Conservation (phyloP, 2,113 vertebrate species). For the Callionymus lyra region DNA sequence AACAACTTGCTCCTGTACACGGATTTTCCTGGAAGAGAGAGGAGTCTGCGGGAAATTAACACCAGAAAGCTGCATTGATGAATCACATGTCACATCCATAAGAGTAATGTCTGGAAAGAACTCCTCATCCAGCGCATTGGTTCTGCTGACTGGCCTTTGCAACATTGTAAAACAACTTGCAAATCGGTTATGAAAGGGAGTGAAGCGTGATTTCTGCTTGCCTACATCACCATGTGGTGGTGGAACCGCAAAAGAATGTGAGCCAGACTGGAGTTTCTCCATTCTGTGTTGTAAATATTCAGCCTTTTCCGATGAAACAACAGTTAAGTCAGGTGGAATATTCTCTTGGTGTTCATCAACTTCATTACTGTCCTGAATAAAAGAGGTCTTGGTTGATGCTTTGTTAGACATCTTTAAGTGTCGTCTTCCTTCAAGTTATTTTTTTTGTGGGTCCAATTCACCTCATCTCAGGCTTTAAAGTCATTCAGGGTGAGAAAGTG, state of each 20-base stretch:
- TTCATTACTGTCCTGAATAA: conserved; percentile 6
- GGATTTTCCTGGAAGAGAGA: neutral
- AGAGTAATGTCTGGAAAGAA: conserved; percentile 34
- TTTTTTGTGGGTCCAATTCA: neutral
- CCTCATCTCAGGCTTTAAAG: neutral
- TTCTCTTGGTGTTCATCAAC: conserved; percentile 25
- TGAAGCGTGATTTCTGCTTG: conserved; percentile 1
- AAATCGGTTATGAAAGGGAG: conserved; percentile 34
- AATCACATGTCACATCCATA: conserved; percentile 19
- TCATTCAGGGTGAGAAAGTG: neutral
- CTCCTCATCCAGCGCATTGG: conserved; percentile 28
- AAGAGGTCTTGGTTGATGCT: conserved; percentile 6
- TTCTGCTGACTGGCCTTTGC: neutral
- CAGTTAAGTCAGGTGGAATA: conserved; percentile 7
- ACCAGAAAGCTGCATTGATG: conserved; percentile 10
- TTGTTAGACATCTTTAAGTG: conserved; percentile 3
- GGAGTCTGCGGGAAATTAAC: conserved; percentile 7
- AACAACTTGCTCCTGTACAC: neutral
- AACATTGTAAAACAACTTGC: conserved; percentile 15
- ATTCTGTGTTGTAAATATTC: too few species aligned
- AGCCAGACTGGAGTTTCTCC: conserved; percentile 8
- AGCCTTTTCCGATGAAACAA: too few species aligned
- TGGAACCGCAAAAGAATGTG: too few species aligned
- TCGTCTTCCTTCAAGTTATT: neutral
- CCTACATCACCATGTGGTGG: too few species aligned